Conservation (phyloP, 2,888 invertebrate genomes). For the Torymus aiolomorphi region DNA sequence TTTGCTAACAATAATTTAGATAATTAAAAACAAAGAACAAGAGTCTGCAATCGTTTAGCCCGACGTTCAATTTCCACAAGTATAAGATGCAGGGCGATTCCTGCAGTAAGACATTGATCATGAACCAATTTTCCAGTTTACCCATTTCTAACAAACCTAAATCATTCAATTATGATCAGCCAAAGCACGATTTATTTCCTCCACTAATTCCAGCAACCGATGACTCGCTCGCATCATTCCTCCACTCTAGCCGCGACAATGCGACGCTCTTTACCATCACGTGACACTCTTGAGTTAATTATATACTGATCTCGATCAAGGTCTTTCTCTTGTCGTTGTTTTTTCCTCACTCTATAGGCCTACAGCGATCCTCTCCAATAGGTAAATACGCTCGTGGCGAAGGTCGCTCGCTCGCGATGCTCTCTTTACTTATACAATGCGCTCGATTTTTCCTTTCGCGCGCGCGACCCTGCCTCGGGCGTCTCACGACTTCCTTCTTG, state of each 20-base stretch:
- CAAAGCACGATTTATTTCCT: too few species aligned
- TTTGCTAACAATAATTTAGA: too few species aligned
- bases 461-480: slow-evolving; percentile 27
- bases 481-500: slow-evolving; percentile 13
- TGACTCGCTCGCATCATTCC: too few species aligned
- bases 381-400: slow-evolving; percentile 31
- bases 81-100: too few species aligned
- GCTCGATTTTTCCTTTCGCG: slow-evolving; percentile 5
- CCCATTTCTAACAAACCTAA: too few species aligned
- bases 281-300: slow-evolving; percentile 7
- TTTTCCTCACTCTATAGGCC: slow-evolving; percentile 31
- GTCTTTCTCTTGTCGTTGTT: slow-evolving; percentile 7
- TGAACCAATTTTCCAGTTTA: too few species aligned
- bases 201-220: too few species aligned
- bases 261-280: slow-evolving; percentile 1
- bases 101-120: too few species aligned
- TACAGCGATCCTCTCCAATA: slow-evolving; percentile 16
- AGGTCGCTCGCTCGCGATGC: slow-evolving; percentile 31
- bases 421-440: background rate
- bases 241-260: background rate
- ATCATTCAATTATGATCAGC: too few species aligned
- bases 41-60: too few species aligned
- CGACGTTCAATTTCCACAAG: too few species aligned
- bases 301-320: slow-evolving; percentile 49
- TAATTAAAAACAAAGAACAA: too few species aligned